Evolutionary conservation across 2,797 vertebrate species (phyloP).

Genomic region (Mionectes olivaceus): DNA sequence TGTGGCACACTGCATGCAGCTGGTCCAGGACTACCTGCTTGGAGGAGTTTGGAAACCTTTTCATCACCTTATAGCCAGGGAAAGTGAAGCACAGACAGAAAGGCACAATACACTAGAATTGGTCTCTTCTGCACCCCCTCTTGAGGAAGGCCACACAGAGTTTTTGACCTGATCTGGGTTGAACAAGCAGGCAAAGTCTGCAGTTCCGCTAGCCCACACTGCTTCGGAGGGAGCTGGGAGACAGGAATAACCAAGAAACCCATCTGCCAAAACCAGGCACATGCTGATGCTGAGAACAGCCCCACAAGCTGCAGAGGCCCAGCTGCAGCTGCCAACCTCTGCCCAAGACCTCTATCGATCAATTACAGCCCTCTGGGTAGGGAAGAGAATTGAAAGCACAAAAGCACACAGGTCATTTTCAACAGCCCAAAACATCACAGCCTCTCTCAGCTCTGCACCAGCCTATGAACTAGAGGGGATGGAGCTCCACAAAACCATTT

Average conservation of each 20-base stretch:
- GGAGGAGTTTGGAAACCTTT: neutral
- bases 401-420: neutral
- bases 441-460: neutral
- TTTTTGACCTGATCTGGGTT: neutral
- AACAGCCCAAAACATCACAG: neutral
- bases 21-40: neutral
- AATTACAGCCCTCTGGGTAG: neutral
- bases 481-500: neutral
- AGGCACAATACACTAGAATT: neutral
- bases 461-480: neutral
- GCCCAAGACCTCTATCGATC: neutral
- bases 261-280: neutral
- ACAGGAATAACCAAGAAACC: neutral
- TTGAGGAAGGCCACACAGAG: neutral
- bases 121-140: neutral
- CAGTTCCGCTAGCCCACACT: fast-evolving
- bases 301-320: neutral
- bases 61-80: neutral
- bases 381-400: neutral
- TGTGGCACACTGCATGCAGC: neutral
- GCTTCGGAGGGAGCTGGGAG: neutral
- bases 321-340: neutral
- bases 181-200: neutral
- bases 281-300: neutral
- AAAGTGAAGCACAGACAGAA: neutral